Conservation (phyloP, 2,113 vertebrate species). For the Paramormyrops kingsleyae region DNA sequence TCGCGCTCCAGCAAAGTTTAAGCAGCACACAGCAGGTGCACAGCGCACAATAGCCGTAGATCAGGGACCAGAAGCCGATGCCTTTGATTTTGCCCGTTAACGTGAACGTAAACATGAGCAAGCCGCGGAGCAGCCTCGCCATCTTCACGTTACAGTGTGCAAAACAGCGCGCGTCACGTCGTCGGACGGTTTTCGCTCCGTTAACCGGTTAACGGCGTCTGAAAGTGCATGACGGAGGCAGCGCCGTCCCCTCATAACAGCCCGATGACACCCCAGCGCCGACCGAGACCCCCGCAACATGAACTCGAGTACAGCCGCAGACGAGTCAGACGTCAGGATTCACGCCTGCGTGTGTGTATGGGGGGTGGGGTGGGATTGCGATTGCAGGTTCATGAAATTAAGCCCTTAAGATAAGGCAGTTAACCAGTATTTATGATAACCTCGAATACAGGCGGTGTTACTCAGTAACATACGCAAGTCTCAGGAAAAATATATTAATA, state of each 20-base stretch:
- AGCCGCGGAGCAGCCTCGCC: slow-evolving; percentile 70
- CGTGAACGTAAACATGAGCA: slow-evolving; percentile 57
- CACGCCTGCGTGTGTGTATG: slow-evolving; percentile 52
- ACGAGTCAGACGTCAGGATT: slow-evolving; percentile 47
- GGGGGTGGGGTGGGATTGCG: slow-evolving; percentile 13
- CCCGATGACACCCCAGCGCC: slow-evolving; percentile 21
- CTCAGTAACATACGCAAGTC: neutral
- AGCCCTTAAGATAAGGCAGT: neutral
- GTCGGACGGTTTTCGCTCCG: slow-evolving; percentile 27
- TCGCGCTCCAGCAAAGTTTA: slow-evolving; percentile 86
- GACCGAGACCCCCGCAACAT: slow-evolving; percentile 43
- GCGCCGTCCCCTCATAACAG: slow-evolving; percentile 30
- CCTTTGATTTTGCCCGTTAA: slow-evolving; percentile 62
- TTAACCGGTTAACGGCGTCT: slow-evolving; percentile 24
- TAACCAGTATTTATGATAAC: neutral
- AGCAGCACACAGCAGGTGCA: slow-evolving; percentile 74
- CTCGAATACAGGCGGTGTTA: neutral
- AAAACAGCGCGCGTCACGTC: slow-evolving; percentile 34
- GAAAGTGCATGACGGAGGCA: slow-evolving; percentile 31
- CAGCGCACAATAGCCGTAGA: slow-evolving; percentile 79
- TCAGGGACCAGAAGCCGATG: slow-evolving; percentile 75
- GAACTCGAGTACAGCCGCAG: slow-evolving; percentile 43
- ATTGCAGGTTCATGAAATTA: slow-evolving; percentile 30
- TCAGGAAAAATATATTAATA: neutral
- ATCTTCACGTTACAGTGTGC: slow-evolving; percentile 63